Base-by-base conservation (phyloP, 1,140 invertebrate species). In the Ylistrum balloti region DNA sequence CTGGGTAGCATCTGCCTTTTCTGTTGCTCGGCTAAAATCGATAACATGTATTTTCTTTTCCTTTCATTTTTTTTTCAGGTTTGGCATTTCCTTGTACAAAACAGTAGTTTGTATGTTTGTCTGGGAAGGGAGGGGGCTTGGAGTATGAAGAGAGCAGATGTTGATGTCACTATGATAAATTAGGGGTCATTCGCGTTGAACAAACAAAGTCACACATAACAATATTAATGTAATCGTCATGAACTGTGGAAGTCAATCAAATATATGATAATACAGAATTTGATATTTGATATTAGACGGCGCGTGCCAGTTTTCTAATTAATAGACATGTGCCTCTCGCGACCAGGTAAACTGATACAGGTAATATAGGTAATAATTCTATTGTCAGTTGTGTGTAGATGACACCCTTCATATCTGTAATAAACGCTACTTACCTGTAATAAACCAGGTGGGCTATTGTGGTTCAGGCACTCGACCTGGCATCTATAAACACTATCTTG, bases 391-490 rank as follows among this genome's bases (percentile, higher is more conserved):
- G 13, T 28, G 22, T n/a, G 17, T 11, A n/a, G 56, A 74, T 74
- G 56, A 74, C 56, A 74, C 56, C 56, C 56, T 74, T 74, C 22
- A 28, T 28, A 74, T n/a, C 56, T 74, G n/a, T 28, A 74, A 74
- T 28, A 28, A 28, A 74, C 56, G 17, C 56, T 74, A 74, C 56
- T 17, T 74, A 74, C 22, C n/a, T 74, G 56, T 74, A 74, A 74
- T 74, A 74, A 74, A 74, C 9, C 56, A 74, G 56, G 56, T 74
- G 56, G 56, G 56, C 56, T 74, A 74, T 74, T 74, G 56, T 74
- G 9, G 56, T 74, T 9, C 2, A 74, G 22, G 28, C 56, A 74
- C 56, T 74, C 56, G n/a, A 74, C 56, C 56, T 74, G 56, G 1
- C 56, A 28, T 74, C n/a, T n/a, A n/a, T 28, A 74, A n/a, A n/a